Evolutionary conservation across 2,888 invertebrate species (phyloP).

Genomic region (Ophion costatus): DNA sequence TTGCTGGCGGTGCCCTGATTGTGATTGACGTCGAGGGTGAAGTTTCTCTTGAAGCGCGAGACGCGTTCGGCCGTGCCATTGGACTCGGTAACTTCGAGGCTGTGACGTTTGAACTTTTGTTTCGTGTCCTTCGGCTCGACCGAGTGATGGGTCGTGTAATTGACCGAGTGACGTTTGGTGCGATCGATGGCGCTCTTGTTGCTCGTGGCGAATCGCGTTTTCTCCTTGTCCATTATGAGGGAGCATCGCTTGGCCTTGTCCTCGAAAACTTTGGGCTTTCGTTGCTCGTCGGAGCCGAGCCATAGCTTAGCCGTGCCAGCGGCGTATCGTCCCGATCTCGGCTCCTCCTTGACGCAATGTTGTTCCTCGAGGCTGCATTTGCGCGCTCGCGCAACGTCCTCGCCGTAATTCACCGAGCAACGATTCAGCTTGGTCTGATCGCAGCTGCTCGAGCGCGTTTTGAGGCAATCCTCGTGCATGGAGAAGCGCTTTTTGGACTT

Average conservation of each 20-base stretch:
- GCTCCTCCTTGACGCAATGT: slow-evolving; percentile 67
- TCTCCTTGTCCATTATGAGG: slow-evolving; percentile 74
- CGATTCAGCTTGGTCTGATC: slow-evolving; percentile 69
- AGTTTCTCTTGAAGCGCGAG: slow-evolving; percentile 69
- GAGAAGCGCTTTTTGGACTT: slow-evolving; percentile 73
- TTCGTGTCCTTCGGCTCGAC: slow-evolving; percentile 76
- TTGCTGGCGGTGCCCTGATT: slow-evolving; percentile 80
- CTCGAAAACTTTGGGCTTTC: slow-evolving; percentile 63
- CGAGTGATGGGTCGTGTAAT: slow-evolving; percentile 72
- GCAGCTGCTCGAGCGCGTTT: slow-evolving; percentile 69
- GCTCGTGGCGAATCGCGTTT: slow-evolving; percentile 69
- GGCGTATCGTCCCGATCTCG: slow-evolving; percentile 70
- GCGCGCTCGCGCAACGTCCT: slow-evolving; percentile 71
- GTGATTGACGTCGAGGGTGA: slow-evolving; percentile 80
- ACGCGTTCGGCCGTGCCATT: slow-evolving; percentile 67
- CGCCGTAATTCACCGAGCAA: slow-evolving; percentile 74
- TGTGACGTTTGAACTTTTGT: slow-evolving; percentile 78
- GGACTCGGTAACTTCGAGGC: slow-evolving; percentile 77
- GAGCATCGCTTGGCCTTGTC: slow-evolving; percentile 75
- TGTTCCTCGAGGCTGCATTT: slow-evolving; percentile 71
- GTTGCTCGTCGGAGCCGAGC: slow-evolving; percentile 65
- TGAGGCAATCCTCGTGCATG: slow-evolving; percentile 76
- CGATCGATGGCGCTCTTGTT: slow-evolving; percentile 74
- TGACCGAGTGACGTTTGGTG: slow-evolving; percentile 79
- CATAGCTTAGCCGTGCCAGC: slow-evolving; percentile 68